Evolutionary conservation across 35 echinoderm and acorn worm species (phyloP).

Genomic region (Heliocidaris erythrogramma): DNA sequence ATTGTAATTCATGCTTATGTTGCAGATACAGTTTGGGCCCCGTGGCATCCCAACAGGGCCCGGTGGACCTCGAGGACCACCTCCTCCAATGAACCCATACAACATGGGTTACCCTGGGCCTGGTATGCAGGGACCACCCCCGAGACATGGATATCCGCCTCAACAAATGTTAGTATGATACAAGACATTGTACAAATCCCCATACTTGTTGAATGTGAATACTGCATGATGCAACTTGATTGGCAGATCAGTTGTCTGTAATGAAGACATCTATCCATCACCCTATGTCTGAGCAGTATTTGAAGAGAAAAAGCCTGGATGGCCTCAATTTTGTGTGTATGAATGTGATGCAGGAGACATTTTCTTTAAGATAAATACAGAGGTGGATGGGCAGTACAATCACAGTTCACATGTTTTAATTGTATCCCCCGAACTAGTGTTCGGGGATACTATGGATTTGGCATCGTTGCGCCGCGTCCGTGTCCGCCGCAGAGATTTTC

Average conservation of each 20-base stretch:
- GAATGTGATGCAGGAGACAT: too few relatives aligned
- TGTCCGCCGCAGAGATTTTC: too few relatives aligned
- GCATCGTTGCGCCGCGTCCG: too few relatives aligned
- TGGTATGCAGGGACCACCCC: slow-evolving; percentile 80
- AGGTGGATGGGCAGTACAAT: too few relatives aligned
- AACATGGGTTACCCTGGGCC: slow-evolving; percentile 74
- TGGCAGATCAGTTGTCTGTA: slow-evolving; percentile 18
- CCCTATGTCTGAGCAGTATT: slow-evolving; percentile 33
- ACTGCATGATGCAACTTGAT: neutral
- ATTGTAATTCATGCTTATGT: neutral
- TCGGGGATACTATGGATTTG: too few relatives aligned
- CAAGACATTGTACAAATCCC: neutral
- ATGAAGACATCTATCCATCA: slow-evolving; percentile 46
- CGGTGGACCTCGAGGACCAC: slow-evolving; percentile 66
- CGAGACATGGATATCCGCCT: slow-evolving; percentile 60
- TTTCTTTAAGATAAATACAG: too few relatives aligned
- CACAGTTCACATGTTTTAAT: neutral
- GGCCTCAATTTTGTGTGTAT: neutral
- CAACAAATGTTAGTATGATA: slow-evolving; percentile 50
- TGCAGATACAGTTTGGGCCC: slow-evolving; percentile 50
- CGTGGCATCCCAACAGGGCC: slow-evolving; percentile 51
- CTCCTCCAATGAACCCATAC: slow-evolving; percentile 60
- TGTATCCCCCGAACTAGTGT: too few relatives aligned
- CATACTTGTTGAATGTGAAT: neutral
- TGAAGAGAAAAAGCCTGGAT: neutral